Evolutionary conservation across 2,888 invertebrate species (phyloP).

Genomic region (Pelosia muscerda): DNA sequence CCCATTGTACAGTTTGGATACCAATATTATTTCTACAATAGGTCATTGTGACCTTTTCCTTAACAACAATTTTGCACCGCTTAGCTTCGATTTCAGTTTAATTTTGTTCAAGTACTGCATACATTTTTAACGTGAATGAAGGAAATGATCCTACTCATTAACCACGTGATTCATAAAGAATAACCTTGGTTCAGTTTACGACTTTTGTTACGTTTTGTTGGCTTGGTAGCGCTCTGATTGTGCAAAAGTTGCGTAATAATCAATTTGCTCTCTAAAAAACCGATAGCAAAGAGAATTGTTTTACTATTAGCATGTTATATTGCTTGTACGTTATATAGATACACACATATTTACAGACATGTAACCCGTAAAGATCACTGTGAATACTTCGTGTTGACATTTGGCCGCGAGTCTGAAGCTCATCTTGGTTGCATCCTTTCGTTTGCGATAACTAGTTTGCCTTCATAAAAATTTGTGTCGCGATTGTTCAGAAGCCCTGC

Average conservation of each 20-base stretch:
- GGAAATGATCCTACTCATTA: conserved; percentile 58
- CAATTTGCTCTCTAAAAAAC: conserved; percentile 59
- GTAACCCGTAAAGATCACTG: conserved; percentile 69
- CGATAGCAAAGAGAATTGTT: conserved; percentile 50
- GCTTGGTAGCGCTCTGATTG: conserved; percentile 55
- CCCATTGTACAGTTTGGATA: conserved; percentile 56
- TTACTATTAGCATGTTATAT: conserved; percentile 17
- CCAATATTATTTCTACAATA: conserved; percentile 61
- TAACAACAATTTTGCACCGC: conserved; percentile 34
- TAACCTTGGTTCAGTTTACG: conserved; percentile 66
- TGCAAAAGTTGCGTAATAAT: conserved; percentile 65
- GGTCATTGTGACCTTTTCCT: conserved; percentile 59
- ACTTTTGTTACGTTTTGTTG: conserved; percentile 56
- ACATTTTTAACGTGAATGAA: conserved; percentile 39
- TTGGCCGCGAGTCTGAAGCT: conserved; percentile 60
- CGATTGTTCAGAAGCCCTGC: conserved; percentile 61
- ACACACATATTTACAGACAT: conserved; percentile 20
- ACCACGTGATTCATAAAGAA: conserved; percentile 60
- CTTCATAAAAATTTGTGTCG: conserved; percentile 74
- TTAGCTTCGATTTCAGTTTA: conserved; percentile 12
- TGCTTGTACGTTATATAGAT: conserved; percentile 26
- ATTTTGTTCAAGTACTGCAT: conserved; percentile 17
- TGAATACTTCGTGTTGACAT: conserved; percentile 72
- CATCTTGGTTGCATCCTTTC: conserved; percentile 79
- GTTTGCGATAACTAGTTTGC: conserved; percentile 71